Percentiles rank a stretch among this genome's conserved stretches.
These are phyloP conservation scores for Xanthia icteritia DNA, from an alignment of 2,888 invertebrate genomes.

Conservation along the genomic window DNA sequence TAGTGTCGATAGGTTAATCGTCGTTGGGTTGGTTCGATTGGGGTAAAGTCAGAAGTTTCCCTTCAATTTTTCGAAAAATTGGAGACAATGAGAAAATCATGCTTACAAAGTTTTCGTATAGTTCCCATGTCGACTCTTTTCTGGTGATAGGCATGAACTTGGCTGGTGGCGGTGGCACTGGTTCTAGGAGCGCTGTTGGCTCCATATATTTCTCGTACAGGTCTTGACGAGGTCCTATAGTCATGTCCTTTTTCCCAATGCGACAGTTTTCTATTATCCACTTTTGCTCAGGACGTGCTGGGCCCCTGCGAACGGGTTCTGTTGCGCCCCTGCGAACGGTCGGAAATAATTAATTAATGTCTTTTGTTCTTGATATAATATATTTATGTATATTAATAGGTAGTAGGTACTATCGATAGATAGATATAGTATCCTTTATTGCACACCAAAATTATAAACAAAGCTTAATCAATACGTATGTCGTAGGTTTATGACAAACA, in stretches of 20 bases:
- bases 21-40: background rate
- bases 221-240: conserved; percentile 13
- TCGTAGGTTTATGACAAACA: no score
- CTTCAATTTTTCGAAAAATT: background rate
- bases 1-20: no score
- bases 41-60: background rate
- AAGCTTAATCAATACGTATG: no score
- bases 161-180: background rate
- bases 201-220: conserved; percentile 19
- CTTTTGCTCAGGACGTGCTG: background rate
- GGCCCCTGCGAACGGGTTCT: conserved; percentile 2
- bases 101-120: background rate
- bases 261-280: conserved; percentile 33
- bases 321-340: conserved; percentile 4
- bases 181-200: background rate
- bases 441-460: no score
- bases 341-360: background rate
- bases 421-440: background rate
- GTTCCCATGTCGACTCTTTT: no score
- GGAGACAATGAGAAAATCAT: background rate
- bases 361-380: background rate
- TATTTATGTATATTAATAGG: background rate
- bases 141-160: background rate
- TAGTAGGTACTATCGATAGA: background rate
- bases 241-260: rapidly evolving